Percentiles rank a stretch among this genome's conserved stretches.
phyloP scores from a whole-genome alignment of 53 echinoderm and acorn worm species.

The Arbacia lixula region DNA sequence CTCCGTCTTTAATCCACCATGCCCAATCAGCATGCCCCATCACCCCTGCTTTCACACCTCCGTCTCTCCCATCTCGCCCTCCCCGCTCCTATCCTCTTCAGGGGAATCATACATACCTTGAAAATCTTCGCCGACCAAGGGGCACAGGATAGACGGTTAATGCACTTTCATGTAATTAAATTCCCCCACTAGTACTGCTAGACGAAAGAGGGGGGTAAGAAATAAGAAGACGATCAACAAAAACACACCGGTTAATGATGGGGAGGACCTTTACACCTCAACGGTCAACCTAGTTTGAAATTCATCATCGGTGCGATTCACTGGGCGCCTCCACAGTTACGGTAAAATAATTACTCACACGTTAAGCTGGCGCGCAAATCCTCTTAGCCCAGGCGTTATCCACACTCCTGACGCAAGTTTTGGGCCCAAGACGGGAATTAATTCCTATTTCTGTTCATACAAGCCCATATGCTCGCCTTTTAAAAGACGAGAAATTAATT shows the following conservation, averaged over 20 bases:
- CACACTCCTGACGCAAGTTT: conserved; percentile 2
- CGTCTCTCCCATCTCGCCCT: neutral
- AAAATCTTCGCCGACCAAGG: neutral
- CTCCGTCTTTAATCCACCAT: conserved; percentile 36
- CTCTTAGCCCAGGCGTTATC: conserved; percentile 40
- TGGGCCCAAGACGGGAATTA: conserved; percentile 28
- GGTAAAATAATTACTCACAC: conserved; percentile 51
- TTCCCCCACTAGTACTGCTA: conserved; percentile 25
- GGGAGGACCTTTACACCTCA: conserved; percentile 14
- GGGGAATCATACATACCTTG: conserved; percentile 31
- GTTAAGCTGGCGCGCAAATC: conserved; percentile 27
- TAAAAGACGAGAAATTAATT: conserved; percentile 36
- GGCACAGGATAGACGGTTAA: conserved; percentile 28
- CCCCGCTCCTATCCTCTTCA: conserved; percentile 2
- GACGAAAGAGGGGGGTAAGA: conserved; percentile 16
- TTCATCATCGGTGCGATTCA: conserved; percentile 32
- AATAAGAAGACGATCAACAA: conserved; percentile 16
- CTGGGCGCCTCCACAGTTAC: neutral
- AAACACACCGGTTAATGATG: neutral
- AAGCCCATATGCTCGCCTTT: conserved; percentile 30
- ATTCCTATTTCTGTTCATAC: conserved; percentile 23
- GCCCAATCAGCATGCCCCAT: conserved; percentile 32
- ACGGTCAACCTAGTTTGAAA: conserved; percentile 42
- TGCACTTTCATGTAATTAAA: conserved; percentile 55
- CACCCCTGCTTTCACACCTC: conserved; percentile 35